Conservation (phyloP, 2,888 invertebrate genomes). For the Cerceris ruficornis region DNA sequence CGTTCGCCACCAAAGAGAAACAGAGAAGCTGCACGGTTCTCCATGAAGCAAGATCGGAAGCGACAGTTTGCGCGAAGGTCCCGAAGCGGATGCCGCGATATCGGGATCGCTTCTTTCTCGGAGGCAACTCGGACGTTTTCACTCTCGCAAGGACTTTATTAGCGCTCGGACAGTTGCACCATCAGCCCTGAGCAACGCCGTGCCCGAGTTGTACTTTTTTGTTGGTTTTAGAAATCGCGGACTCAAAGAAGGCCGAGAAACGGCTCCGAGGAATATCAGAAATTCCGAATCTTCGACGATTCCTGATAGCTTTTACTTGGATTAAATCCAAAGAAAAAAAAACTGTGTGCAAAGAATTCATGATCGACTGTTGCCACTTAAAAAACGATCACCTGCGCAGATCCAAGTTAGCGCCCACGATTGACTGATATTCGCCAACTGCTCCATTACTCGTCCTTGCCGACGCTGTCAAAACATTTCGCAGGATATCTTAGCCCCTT, state of each 20-base stretch:
- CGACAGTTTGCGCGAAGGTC: slow-evolving; percentile 8
- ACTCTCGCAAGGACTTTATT: slow-evolving; percentile 73
- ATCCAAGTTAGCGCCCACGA: slow-evolving; percentile 7
- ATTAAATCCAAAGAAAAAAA: too few relatives aligned
- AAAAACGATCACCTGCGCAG: too few relatives aligned
- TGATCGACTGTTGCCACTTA: too few relatives aligned
- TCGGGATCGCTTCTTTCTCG: background rate
- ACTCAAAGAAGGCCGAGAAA: slow-evolving; percentile 74
- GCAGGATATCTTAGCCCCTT: slow-evolving; percentile 52
- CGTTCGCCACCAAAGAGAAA: slow-evolving; percentile 29
- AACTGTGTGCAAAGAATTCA: too few relatives aligned
- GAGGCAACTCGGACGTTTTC: slow-evolving; percentile 62
- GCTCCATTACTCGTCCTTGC: slow-evolving; percentile 23
- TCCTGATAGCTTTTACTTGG: too few relatives aligned
- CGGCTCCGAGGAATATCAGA: background rate
- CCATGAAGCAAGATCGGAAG: slow-evolving; percentile 18
- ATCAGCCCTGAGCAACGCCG: slow-evolving; percentile 70
- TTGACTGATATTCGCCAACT: slow-evolving; percentile 30
- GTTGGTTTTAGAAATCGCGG: slow-evolving; percentile 77
- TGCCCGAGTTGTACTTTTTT: slow-evolving; percentile 65
- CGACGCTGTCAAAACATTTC: slow-evolving; percentile 50
- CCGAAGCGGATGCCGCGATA: background rate
- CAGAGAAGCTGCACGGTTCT: slow-evolving; percentile 16
- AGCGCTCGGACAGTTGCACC: slow-evolving; percentile 56
- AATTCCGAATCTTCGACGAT: too few relatives aligned